These are phyloP conservation scores for Ramazzottius varieornatus DNA, from an alignment of 2,888 invertebrate species.

Conservation along the genomic window DNA sequence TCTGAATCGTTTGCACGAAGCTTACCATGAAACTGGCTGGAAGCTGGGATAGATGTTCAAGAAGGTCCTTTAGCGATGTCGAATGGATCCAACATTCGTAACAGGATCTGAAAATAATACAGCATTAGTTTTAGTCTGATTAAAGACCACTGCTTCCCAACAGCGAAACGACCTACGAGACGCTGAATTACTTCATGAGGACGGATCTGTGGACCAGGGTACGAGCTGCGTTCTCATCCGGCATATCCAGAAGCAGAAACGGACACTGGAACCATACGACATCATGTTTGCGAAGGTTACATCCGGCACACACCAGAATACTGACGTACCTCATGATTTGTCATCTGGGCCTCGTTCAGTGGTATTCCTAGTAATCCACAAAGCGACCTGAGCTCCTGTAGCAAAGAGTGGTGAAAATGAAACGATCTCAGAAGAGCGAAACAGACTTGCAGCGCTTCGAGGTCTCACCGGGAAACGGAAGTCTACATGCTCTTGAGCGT, in stretches of 20 bases:
- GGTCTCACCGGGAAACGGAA: background rate
- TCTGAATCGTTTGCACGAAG: too few species aligned
- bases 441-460: background rate
- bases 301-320: background rate
- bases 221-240: background rate
- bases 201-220: background rate
- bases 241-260: background rate
- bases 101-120: background rate
- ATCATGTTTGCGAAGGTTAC: background rate
- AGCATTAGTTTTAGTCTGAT: background rate
- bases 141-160: background rate
- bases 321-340: background rate
- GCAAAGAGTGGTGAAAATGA: background rate
- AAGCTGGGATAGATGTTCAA: background rate
- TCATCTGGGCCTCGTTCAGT: background rate
- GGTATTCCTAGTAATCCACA: background rate
- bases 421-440: background rate
- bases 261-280: background rate
- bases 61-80: background rate
- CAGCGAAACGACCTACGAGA: background rate
- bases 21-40: background rate
- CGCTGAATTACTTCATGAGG: background rate
- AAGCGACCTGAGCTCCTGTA: background rate
- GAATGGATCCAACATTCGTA: background rate
- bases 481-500: background rate